phyloP scores from a whole-genome alignment of 2,113 vertebrate genomes.

The Myodes glareolus region DNA sequence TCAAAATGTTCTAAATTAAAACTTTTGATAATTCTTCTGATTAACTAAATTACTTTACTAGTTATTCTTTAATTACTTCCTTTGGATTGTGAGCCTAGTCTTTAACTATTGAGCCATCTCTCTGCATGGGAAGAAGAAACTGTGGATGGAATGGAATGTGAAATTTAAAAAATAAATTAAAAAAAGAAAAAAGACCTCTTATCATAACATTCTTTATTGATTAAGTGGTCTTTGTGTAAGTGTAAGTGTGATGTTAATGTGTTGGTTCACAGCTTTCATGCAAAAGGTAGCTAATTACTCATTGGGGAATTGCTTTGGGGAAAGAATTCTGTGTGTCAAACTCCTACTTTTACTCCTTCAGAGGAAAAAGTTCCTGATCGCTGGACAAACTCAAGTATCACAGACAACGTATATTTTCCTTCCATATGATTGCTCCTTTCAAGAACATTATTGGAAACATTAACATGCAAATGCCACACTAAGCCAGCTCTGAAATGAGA shows the following conservation, averaged over 20 bases:
- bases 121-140: too few species aligned
- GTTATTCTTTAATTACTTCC: neutral
- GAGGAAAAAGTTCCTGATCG: neutral
- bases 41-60: neutral
- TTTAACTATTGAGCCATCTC: too few species aligned
- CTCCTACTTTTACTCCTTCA: conserved; percentile 9
- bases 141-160: too few species aligned
- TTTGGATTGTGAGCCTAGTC: neutral
- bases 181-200: neutral
- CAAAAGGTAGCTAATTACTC: conserved; percentile 62
- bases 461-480: conserved; percentile 45
- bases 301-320: conserved; percentile 10
- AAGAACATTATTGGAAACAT: conserved; percentile 58
- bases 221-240: conserved; percentile 6
- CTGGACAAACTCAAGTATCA: conserved; percentile 34
- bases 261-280: conserved; percentile 51
- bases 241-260: conserved; percentile 6
- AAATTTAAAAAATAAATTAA: too few species aligned
- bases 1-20: neutral
- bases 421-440: conserved; percentile 30
- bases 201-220: neutral
- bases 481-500: neutral
- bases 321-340: conserved; percentile 47
- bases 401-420: conserved; percentile 37
- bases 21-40: neutral